phyloP scores from a whole-genome alignment of 2,888 invertebrate genomes.

The Pedicia rivosa region DNA sequence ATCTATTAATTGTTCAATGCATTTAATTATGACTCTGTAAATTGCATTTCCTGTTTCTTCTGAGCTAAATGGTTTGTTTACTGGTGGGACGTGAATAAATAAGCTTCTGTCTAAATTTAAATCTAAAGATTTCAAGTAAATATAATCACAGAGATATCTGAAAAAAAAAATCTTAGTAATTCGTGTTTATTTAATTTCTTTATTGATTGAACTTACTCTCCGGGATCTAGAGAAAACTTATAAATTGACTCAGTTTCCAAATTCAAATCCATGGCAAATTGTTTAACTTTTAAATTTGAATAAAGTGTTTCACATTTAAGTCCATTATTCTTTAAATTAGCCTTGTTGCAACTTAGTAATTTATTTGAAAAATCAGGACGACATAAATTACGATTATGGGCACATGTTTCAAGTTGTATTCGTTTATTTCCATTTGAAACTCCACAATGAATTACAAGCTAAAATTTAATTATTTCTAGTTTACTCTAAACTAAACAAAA shows the following conservation, averaged over 20 bases:
- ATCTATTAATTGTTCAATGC: conserved; percentile 18
- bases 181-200: too few relatives aligned
- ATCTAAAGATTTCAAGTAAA: conserved; percentile 53
- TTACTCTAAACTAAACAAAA: background rate
- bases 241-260: conserved; percentile 2
- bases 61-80: conserved; percentile 43
- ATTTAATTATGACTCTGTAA: conserved; percentile 23
- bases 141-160: conserved; percentile 62
- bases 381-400: conserved; percentile 25
- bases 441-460: conserved; percentile 30
- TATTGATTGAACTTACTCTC: conserved; percentile 25
- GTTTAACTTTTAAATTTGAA: conserved; percentile 23
- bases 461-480: conserved; percentile 1
- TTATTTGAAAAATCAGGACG: conserved; percentile 23
- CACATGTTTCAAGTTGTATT: conserved; percentile 25
- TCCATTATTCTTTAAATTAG: conserved; percentile 16
- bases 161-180: conserved; percentile 6
- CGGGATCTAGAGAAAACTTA: conserved; percentile 33
- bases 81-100: conserved; percentile 65
- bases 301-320: conserved; percentile 16
- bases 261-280: conserved; percentile 28
- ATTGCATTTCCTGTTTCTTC: conserved; percentile 38
- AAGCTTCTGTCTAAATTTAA: conserved; percentile 38
- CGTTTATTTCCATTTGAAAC: conserved; percentile 23
- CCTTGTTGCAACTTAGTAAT: conserved; percentile 15